These are phyloP conservation scores for Scalopus aquaticus DNA, from an alignment of 2,113 vertebrate genomes.

Conservation along the genomic window DNA sequence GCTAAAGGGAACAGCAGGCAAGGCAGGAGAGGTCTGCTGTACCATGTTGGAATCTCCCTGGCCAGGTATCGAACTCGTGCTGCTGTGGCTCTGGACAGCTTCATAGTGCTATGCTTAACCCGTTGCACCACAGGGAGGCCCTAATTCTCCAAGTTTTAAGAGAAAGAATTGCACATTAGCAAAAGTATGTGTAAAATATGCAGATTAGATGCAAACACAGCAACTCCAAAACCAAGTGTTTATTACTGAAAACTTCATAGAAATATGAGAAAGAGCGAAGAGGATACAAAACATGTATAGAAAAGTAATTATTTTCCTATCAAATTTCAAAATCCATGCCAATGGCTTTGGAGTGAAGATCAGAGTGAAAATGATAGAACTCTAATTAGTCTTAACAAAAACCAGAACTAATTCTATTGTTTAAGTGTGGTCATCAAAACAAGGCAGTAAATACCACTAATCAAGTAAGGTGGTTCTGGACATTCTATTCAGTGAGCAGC, in stretches of 20 bases:
- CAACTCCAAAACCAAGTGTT: neutral
- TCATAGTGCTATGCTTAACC: no score
- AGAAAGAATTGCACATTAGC: constrained; percentile 5
- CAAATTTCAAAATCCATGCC: constrained; percentile 7
- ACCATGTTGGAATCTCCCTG: no score
- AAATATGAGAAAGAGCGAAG: neutral
- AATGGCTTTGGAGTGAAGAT: constrained; percentile 16
- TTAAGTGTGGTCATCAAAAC: neutral
- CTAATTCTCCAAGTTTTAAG: neutral
- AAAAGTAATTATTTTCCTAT: neutral
- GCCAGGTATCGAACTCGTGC: no score
- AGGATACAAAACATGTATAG: constrained; percentile 9
- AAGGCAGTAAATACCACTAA: neutral
- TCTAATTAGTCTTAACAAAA: neutral
- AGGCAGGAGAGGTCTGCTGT: no score
- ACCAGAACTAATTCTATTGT: neutral
- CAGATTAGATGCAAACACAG: neutral
- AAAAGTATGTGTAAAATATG: neutral
- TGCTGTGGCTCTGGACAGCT: no score
- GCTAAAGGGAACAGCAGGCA: no score
- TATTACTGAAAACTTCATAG: neutral
- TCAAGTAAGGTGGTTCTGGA: neutral
- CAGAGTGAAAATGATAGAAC: constrained; percentile 1
- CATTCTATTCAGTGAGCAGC: neutral
- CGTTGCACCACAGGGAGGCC: no score